Conservation (phyloP, 2,797 vertebrate species). For the Sarcoramphus papa region DNA sequence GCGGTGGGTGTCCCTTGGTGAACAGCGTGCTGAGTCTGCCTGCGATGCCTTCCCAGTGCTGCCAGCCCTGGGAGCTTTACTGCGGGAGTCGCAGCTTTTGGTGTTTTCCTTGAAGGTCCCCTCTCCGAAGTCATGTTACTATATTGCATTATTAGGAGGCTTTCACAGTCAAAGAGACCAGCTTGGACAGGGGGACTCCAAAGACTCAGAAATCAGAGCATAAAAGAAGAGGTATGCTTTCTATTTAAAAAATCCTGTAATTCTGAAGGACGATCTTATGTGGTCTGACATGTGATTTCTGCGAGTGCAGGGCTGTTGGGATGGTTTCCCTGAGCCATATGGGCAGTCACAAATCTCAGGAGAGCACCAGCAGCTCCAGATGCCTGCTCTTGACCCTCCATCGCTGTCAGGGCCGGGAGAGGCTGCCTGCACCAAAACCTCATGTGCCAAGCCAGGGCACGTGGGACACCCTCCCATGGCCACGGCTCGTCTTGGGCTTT, state of each 20-base stretch:
- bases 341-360: rapidly evolving
- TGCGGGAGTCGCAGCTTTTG: not conserved
- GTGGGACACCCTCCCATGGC: rapidly evolving
- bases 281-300: rapidly evolving
- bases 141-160: not conserved
- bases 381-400: rapidly evolving
- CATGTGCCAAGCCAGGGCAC: rapidly evolving
- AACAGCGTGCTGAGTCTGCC: not conserved
- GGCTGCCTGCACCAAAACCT: not conserved
- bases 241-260: not conserved
- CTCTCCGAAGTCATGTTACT: not conserved
- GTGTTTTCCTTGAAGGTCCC: not conserved
- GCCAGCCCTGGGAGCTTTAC: not conserved
- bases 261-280: not conserved
- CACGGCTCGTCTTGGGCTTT: rapidly evolving
- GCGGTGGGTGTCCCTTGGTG: rapidly evolving
- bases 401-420: rapidly evolving
- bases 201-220: not conserved
- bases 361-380: not conserved
- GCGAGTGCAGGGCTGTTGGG: rapidly evolving
- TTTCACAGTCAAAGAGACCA: not conserved
- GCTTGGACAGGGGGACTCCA: not conserved
- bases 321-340: not conserved
- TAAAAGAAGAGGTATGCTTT: not conserved
- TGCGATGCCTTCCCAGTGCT: not conserved